Conservation (phyloP, 2,888 invertebrate species). For the Amphipoea oculea region DNA sequence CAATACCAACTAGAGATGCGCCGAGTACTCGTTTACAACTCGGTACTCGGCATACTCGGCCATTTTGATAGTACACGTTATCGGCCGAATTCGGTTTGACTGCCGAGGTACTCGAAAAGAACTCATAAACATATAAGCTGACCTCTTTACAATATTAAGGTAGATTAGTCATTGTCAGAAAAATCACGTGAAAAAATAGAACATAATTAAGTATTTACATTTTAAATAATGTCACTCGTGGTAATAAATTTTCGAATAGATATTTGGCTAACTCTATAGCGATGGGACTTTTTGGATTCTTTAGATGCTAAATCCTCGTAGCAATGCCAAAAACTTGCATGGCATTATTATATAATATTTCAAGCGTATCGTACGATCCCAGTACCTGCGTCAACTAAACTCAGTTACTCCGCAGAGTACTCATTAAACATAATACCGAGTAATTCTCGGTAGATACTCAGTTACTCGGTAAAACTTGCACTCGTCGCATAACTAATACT, state of each 20-base stretch:
- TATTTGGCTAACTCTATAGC: background rate
- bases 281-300: background rate
- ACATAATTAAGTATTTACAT: too few relatives aligned
- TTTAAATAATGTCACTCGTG: background rate
- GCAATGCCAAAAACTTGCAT: background rate
- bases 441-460: background rate
- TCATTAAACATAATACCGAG: background rate
- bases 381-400: background rate
- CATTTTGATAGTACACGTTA: too few relatives aligned
- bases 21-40: background rate
- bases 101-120: too few relatives aligned
- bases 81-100: background rate
- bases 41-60: background rate
- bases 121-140: too few relatives aligned
- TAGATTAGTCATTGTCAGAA: background rate
- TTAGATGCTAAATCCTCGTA: background rate
- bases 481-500: background rate
- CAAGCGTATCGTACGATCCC: background rate
- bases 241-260: background rate
- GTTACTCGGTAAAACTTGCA: background rate
- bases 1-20: background rate
- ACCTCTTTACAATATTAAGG: too few relatives aligned
- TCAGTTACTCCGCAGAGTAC: background rate
- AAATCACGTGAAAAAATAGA: too few relatives aligned
- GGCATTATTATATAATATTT: background rate